Percentiles rank a stretch among this genome's conserved stretches.
These are phyloP conservation scores for pig (Sus scrofa) DNA, from an alignment of 2,113 vertebrate genomes.

Conservation along the genomic window T2T-Sscrofa CM000815.6:131422501-131423000, in stretches of 20 bases:
- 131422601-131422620: background rate
- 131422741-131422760: background rate
- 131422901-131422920: background rate
- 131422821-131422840: background rate
- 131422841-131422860: background rate
- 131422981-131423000: background rate
- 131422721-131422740: background rate
- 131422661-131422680: background rate
- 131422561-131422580: background rate
- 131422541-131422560: background rate
- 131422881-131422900: background rate
- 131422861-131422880: conserved; percentile 1
- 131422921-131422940: background rate
- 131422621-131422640: background rate
- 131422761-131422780: background rate
- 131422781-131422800: background rate
- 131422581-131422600: background rate
- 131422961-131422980: background rate
- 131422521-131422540: background rate
- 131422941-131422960: conserved; percentile 25
- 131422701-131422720: background rate
- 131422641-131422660: background rate
- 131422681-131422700: background rate
- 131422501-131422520: background rate
- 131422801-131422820: background rate